Evolutionary conservation across 2,888 invertebrate species (phyloP).

Genomic region (Drosophila cyrtoloma): DNA sequence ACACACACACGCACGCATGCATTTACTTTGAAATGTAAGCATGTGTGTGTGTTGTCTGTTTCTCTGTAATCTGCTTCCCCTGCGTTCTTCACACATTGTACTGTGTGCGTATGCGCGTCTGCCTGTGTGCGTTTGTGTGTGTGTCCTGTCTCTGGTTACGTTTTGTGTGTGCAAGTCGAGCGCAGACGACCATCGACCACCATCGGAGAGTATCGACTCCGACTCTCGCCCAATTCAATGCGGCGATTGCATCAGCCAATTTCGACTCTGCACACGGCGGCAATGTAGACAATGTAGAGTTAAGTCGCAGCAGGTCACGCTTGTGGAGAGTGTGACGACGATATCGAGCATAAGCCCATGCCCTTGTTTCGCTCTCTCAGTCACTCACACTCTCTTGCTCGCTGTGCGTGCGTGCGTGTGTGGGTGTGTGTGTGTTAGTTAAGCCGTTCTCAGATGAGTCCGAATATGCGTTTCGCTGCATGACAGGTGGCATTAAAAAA

Average conservation of each 20-base stretch:
- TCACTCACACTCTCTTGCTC: not conserved
- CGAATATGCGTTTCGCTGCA: slow-evolving; percentile 18
- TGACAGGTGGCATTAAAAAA: slow-evolving; percentile 27
- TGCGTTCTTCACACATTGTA: slow-evolving; percentile 56
- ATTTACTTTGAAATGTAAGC: not conserved
- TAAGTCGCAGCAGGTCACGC: not conserved
- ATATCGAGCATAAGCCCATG: slow-evolving; percentile 48
- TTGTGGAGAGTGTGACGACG: not conserved
- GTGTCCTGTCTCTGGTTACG: slow-evolving; percentile 39
- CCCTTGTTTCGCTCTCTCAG: slow-evolving; percentile 36
- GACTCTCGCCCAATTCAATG: slow-evolving; percentile 66
- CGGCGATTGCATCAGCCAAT: slow-evolving; percentile 76
- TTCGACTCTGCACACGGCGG: slow-evolving; percentile 38
- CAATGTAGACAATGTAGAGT: slow-evolving; percentile 27
- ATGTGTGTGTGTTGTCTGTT: slow-evolving; percentile 13
- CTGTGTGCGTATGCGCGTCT: slow-evolving; percentile 8
- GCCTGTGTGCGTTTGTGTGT: slow-evolving; percentile 22
- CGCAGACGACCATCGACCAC: slow-evolving; percentile 48
- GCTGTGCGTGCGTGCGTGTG: not conserved
- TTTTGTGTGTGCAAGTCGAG: slow-evolving; percentile 64
- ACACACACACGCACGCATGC: not conserved
- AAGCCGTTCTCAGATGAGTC: slow-evolving; percentile 34
- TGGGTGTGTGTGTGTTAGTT: slow-evolving; percentile 2
- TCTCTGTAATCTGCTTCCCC: slow-evolving; percentile 52
- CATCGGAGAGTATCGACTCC: slow-evolving; percentile 43